Conservation (phyloP, 2,797 vertebrate species). For the Rhinogobio ventralis region DNA sequence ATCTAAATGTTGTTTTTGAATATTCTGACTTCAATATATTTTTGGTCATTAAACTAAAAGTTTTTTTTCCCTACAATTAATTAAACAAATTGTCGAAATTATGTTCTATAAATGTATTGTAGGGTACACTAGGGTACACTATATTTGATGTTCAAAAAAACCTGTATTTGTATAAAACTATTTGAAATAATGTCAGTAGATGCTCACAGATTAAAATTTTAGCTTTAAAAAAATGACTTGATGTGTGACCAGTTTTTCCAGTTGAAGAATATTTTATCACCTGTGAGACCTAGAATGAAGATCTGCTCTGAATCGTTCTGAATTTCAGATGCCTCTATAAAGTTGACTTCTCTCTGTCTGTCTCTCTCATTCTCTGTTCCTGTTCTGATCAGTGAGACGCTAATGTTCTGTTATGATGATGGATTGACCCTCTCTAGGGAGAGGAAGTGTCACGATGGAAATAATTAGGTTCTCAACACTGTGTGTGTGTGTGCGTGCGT, state of each 20-base stretch:
- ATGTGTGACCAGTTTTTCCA: neutral
- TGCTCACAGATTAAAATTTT: neutral
- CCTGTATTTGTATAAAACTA: neutral
- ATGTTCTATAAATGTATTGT: neutral
- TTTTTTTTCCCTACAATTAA: neutral
- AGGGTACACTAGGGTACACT: no score
- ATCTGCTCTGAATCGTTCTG: constrained; percentile 12
- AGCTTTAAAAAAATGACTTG: neutral
- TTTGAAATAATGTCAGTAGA: no score
- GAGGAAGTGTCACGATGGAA: constrained; percentile 77
- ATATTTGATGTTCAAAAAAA: neutral
- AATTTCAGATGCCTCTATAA: neutral
- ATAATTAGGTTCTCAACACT: constrained; percentile 80
- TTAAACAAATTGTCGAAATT: neutral
- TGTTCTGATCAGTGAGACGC: constrained; percentile 67
- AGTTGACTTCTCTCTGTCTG: neutral
- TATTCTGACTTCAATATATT: neutral
- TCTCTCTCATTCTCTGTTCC: constrained; percentile 43
- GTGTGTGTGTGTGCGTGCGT: neutral
- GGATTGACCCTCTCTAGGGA: constrained; percentile 75
- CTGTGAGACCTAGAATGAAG: neutral
- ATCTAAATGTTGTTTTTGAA: neutral
- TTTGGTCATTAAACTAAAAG: neutral
- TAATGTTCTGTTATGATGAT: constrained; percentile 80
- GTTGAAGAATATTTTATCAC: neutral